A percentile compares a stretch with the other conserved stretches of the same genome.
phyloP scores from a whole-genome alignment of 2,113 vertebrate genomes.

The Acanthochromis polyacanthus region DNA sequence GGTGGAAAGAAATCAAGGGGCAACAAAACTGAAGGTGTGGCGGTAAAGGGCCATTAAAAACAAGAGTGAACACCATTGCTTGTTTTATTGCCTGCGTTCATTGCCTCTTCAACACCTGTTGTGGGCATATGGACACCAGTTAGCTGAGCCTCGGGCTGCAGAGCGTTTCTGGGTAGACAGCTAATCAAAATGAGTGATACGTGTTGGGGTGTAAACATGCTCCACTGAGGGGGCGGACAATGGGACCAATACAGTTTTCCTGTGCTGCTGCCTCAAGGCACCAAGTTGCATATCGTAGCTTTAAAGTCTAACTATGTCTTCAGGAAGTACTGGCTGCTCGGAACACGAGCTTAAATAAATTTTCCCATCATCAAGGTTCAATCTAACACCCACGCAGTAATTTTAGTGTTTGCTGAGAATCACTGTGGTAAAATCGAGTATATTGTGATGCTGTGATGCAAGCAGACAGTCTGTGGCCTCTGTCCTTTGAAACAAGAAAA shows the following conservation, averaged over 20 bases:
- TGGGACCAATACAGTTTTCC: constrained; percentile 19
- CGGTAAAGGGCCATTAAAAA: constrained; percentile 46
- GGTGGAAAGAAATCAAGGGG: background rate
- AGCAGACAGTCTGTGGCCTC: background rate
- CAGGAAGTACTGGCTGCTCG: background rate
- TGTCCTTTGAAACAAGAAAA: background rate
- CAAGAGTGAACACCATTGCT: constrained; percentile 38
- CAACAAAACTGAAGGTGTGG: constrained; percentile 26
- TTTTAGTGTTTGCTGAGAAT: constrained; percentile 18
- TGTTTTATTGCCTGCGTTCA: constrained; percentile 50
- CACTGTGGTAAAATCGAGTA: constrained; percentile 9
- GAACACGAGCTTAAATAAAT: constrained; percentile 31
- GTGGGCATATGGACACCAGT: constrained; percentile 47
- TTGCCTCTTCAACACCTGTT: constrained; percentile 64
- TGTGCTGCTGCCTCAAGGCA: constrained; percentile 10
- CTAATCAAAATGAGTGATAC: constrained; percentile 67
- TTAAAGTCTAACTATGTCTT: constrained; percentile 27
- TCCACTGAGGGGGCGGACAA: constrained; percentile 36
- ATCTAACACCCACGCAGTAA: constrained; percentile 16
- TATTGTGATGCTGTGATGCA: constrained; percentile 6
- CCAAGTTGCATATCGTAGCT: constrained; percentile 9
- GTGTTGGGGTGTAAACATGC: constrained; percentile 38
- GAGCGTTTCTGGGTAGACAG: constrained; percentile 52
- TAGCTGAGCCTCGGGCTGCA: constrained; percentile 56
- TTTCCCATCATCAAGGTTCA: constrained; percentile 29